phyloP scores from a whole-genome alignment of 2,888 invertebrate species.

The Aquatica leii region DNA sequence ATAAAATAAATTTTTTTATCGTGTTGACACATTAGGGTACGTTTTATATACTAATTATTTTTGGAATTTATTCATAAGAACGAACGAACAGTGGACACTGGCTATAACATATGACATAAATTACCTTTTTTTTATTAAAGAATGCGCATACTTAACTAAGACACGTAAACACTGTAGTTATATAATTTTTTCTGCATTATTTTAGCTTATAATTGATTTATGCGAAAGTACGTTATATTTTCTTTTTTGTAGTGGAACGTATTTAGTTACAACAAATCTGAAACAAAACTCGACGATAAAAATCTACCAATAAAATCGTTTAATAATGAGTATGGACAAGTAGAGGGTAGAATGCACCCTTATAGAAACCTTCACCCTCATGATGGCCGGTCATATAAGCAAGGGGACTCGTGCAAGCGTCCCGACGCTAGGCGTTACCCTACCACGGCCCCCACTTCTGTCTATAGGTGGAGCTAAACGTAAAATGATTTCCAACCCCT shows the following conservation, averaged over 20 bases:
- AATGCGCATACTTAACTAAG: slow-evolving; percentile 37
- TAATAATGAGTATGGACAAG: slow-evolving; percentile 45
- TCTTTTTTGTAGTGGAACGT: background rate
- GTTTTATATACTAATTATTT: slow-evolving; percentile 6
- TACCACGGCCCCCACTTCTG: slow-evolving; percentile 39
- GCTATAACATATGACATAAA: slow-evolving; percentile 37
- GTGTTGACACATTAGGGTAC: slow-evolving; percentile 11
- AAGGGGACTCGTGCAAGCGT: slow-evolving; percentile 43
- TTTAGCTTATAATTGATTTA: background rate
- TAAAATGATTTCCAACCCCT: slow-evolving; percentile 41
- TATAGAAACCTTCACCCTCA: slow-evolving; percentile 46
- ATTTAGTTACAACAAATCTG: no score
- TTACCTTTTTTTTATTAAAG: slow-evolving; percentile 24
- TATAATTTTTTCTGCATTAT: background rate
- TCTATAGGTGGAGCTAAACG: slow-evolving; percentile 42
- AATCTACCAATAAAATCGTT: slow-evolving; percentile 44
- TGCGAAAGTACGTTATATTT: background rate
- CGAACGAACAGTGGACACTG: slow-evolving; percentile 34
- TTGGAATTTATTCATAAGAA: slow-evolving; percentile 6
- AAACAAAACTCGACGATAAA: slow-evolving; percentile 24
- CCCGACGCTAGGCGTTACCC: slow-evolving; percentile 44
- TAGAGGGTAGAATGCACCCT: slow-evolving; percentile 44
- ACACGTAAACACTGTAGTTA: slow-evolving; percentile 22
- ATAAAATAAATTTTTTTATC: background rate
- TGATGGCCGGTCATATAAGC: slow-evolving; percentile 47